Base-by-base conservation (phyloP, 2,888 invertebrate genomes). In the Latrodectus hesperus region DNA sequence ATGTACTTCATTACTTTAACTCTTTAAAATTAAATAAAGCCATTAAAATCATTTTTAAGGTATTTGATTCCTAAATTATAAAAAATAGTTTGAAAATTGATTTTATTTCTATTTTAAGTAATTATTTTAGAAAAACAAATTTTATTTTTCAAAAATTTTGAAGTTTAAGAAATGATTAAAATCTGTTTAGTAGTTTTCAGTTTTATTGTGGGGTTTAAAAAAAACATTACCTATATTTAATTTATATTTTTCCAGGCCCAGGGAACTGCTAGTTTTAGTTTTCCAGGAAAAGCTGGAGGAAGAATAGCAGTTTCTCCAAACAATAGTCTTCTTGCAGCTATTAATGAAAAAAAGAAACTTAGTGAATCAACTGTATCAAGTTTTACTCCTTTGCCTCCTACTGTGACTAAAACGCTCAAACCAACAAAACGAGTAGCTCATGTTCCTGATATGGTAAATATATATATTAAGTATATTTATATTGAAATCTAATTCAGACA, bases 271-370 rank as follows among this genome's bases (percentile, higher is more conserved):
- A 22, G 22, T 22, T 22, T 22, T 22, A 22, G 22, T 55, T 22
- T 49, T 11, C 52, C 26, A 38, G 67, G 72, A 11, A 60, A 60
- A 49, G 22, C 52, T 83, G 80, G 91, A 92, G 91, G 77, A 92
- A 92, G 84, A 90, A 94, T 85, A 94, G 95, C 96, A 49, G 96
- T 96, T 90, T 96, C 96, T 74, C 95, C 95, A 82, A 96, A 96
- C 71, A 68, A 71, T 9, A 49, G 53, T 17, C 75, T 86, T 14
- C 26, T 89, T 14, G 87, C 82, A 53, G 89, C 82, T 52, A 53
- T 84, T 38, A 75, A 76, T 14, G 71, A 76, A 51, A 81, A 81
- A 38, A 71, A 81, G 17, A 78, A 70, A 8, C 12, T 68, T 14
- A 60, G 51, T 11, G n/a, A 60, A 17, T 38, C 22, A 49, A 74